phyloP scores from a whole-genome alignment of 2,797 vertebrate species.

The Cephalopachus bancanus region DNA sequence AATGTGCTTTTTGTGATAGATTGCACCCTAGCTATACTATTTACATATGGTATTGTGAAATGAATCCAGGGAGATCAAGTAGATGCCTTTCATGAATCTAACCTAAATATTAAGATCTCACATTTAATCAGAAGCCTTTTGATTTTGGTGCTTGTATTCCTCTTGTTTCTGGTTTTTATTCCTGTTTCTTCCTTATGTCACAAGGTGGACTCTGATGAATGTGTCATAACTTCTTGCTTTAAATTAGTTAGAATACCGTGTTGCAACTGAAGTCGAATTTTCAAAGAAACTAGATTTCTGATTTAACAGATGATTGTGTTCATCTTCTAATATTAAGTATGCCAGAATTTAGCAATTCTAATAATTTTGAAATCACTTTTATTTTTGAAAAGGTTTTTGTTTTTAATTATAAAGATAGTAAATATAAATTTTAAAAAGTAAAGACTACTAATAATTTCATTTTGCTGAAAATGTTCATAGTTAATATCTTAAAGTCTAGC shows the following conservation, averaged over 20 bases:
- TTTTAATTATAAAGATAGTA: neutral
- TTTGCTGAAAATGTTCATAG: slow-evolving; percentile 35
- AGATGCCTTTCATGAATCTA: slow-evolving; percentile 58
- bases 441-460: neutral
- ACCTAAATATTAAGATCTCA: slow-evolving; percentile 22
- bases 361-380: neutral
- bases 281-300: slow-evolving; percentile 53
- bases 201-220: slow-evolving; percentile 22
- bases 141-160: neutral
- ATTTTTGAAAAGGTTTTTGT: slow-evolving; percentile 16
- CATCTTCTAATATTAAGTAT: neutral
- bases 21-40: neutral
- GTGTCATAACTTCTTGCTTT: neutral
- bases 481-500: slow-evolving; percentile 14
- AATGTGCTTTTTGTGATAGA: slow-evolving; percentile 22
- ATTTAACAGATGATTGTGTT: slow-evolving; percentile 48
- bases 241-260: neutral
- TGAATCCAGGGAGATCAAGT: slow-evolving; percentile 12
- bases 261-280: slow-evolving; percentile 3
- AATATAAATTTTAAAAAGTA: neutral
- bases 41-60: slow-evolving; percentile 37
- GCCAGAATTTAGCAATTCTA: slow-evolving; percentile 50
- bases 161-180: slow-evolving; percentile 29
- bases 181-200: neutral
- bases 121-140: slow-evolving; percentile 17